Evolutionary conservation across 2,113 vertebrate species (phyloP).

Genomic region (Rhinogobius similis): DNA sequence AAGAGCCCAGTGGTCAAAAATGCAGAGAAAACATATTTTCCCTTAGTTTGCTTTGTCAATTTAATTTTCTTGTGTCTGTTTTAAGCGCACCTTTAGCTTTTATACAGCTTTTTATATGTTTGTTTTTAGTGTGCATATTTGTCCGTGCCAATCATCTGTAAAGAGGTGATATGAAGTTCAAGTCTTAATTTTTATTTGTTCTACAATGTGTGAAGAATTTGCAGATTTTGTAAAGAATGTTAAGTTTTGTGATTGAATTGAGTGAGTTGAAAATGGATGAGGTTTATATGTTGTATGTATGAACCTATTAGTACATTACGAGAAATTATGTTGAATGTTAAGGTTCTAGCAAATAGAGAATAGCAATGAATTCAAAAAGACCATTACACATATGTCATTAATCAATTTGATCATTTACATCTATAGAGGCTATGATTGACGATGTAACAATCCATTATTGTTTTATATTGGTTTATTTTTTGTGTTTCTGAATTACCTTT

Average conservation of each 20-base stretch:
- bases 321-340: slow-evolving; percentile 14
- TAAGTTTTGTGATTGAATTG: neutral
- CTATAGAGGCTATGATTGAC: no score
- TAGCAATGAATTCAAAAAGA: slow-evolving; percentile 7
- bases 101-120: slow-evolving; percentile 49
- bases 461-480: no score
- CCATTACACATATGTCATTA: neutral
- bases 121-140: slow-evolving; percentile 42
- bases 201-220: slow-evolving; percentile 9
- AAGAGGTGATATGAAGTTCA: slow-evolving; percentile 5
- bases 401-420: neutral
- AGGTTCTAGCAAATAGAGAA: slow-evolving; percentile 2
- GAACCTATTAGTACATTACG: neutral
- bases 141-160: slow-evolving; percentile 32
- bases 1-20: slow-evolving; percentile 84
- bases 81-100: slow-evolving; percentile 53
- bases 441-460: neutral
- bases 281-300: slow-evolving; percentile 6
- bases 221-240: neutral
- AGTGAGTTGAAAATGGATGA: slow-evolving; percentile 7
- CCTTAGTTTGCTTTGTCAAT: slow-evolving; percentile 40
- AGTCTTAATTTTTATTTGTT: slow-evolving; percentile 5
- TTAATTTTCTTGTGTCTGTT: slow-evolving; percentile 24
- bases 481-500: neutral
- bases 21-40: slow-evolving; percentile 60